Percentiles rank a stretch among this genome's conserved stretches.
These are phyloP conservation scores for Zelostemma sp. DNA, from an alignment of 1,140 invertebrate species.

Conservation along the genomic window DNA sequence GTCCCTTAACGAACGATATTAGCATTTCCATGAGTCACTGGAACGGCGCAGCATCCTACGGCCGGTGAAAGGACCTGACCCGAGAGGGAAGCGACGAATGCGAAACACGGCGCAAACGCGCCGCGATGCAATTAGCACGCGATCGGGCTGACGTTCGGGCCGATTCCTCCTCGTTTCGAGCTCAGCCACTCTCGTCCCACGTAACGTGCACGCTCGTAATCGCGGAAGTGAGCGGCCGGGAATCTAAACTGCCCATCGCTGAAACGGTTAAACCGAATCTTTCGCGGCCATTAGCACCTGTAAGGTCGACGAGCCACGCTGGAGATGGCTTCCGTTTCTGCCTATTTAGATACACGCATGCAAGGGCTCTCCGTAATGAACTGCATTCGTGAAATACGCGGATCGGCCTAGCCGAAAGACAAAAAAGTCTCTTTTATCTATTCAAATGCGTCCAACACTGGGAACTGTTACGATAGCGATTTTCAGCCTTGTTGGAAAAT, in stretches of 20 bases:
- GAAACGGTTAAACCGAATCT: constrained; percentile 45
- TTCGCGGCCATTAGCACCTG: constrained; percentile 42
- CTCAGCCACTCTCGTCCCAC: constrained; percentile 16
- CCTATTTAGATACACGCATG: constrained; percentile 28
- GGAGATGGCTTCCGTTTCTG: constrained; percentile 40
- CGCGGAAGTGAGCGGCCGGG: constrained; percentile 34
- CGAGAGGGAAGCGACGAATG: constrained; percentile 15
- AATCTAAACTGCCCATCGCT: constrained; percentile 49
- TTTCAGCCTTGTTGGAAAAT: too few species aligned
- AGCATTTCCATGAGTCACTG: constrained; percentile 41
- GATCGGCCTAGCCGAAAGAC: too few species aligned
- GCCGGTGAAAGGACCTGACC: constrained; percentile 42
- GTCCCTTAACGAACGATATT: constrained; percentile 43
- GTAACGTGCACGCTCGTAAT: constrained; percentile 37
- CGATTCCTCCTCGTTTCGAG: constrained; percentile 31
- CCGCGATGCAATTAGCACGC: constrained; percentile 52
- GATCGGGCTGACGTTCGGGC: constrained; percentile 43
- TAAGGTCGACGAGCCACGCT: constrained; percentile 31
- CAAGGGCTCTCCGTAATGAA: constrained; percentile 5
- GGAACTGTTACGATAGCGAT: not conserved
- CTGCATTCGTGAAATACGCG: constrained; percentile 10
- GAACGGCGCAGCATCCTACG: constrained; percentile 18
- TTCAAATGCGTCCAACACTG: not conserved
- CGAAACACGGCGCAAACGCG: constrained; percentile 39
- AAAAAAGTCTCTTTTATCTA: not conserved